Base-by-base conservation (phyloP, 2,113 vertebrate species). In the Asarcornis scutulata region DNA sequence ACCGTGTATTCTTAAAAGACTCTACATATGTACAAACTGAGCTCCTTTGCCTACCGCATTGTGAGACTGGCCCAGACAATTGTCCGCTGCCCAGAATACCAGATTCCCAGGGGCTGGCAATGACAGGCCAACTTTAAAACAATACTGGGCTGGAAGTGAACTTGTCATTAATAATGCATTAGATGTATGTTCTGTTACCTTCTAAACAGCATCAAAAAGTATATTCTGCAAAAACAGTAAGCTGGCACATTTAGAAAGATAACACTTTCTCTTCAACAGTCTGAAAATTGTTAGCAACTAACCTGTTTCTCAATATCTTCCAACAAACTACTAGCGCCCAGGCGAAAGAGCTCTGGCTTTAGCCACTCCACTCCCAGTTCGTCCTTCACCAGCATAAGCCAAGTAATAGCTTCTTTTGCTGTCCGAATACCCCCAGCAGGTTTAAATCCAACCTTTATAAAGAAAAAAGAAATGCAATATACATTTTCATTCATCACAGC, bases 231-330 rank as follows among this genome's bases (percentile, higher is more conserved):
- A 50, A 76, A 79, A 94, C 25, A 95, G 48, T 5, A 64, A 75
- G 42, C 12, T 66, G 88, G 71, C n/a, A 32, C 5, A 7, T 69
- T 56, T 32, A 68, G 76, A 73, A 85, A 34, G 50, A 52, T 53
- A 9, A 10, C 5, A 50, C 86, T 58, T 74, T 76, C 3, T 40
- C 52, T 73, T 34, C 40, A 66, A 4, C 4, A 32, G 58, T 63
- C 2, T 58, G 62, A 15, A 88, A 88, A 73, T 22, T 4, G 3
- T 53, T 74, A 90, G 58, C 34, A 80, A 92, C 98, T 95, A 81
- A 99, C 99, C 99, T 99, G 99, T 74, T 98, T 98, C 97, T 99
- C 99, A 3, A 99, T 99, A 97, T 99, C 99, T 4, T 96, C 97
- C 79, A 99, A 97, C 48, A 99, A 97, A 77, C 98, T 98, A n/a